Evolutionary conservation across 2,797 vertebrate species (phyloP).

Genomic region (Pseudomugil gertrudae): DNA sequence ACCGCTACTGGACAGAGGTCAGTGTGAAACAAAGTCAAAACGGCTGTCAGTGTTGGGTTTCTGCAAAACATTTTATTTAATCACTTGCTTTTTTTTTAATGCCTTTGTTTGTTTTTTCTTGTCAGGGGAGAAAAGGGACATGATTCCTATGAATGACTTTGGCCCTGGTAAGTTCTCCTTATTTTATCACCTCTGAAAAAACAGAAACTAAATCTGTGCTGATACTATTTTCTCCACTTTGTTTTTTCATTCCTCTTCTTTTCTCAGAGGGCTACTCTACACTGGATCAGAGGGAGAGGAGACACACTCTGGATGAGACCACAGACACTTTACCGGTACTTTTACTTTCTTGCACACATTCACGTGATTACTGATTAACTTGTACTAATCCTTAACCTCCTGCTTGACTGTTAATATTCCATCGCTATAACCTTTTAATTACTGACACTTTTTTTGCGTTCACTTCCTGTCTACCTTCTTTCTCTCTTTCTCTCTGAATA

Average conservation of each 20-base stretch:
- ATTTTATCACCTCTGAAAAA: neutral
- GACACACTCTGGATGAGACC: slow-evolving; percentile 91
- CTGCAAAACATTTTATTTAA: neutral
- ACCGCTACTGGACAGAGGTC: slow-evolving; percentile 92
- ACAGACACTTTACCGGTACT: slow-evolving; percentile 91
- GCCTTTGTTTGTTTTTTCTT: slow-evolving; percentile 1
- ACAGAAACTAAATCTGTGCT: neutral
- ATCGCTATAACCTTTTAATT: slow-evolving; percentile 55
- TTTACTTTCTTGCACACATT: slow-evolving; percentile 4
- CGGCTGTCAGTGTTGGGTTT: too few species aligned
- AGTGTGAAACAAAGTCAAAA: too few species aligned
- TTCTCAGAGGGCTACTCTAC: slow-evolving; percentile 86
- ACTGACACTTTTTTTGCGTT: slow-evolving; percentile 80
- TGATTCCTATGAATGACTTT: slow-evolving; percentile 95
- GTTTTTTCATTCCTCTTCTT: neutral
- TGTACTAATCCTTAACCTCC: slow-evolving; percentile 70
- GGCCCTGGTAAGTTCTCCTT: slow-evolving; percentile 86
- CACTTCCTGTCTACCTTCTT: slow-evolving; percentile 68
- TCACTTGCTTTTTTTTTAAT: neutral
- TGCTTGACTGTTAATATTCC: slow-evolving; percentile 36
- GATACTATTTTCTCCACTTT: neutral
- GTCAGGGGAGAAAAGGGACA: slow-evolving; percentile 88
- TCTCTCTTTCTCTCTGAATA: slow-evolving; percentile 68
- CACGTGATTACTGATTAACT: slow-evolving; percentile 22
- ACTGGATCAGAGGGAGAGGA: slow-evolving; percentile 92